phyloP scores from a whole-genome alignment of 1,140 invertebrate species.

The Drosophila saltans region DNA sequence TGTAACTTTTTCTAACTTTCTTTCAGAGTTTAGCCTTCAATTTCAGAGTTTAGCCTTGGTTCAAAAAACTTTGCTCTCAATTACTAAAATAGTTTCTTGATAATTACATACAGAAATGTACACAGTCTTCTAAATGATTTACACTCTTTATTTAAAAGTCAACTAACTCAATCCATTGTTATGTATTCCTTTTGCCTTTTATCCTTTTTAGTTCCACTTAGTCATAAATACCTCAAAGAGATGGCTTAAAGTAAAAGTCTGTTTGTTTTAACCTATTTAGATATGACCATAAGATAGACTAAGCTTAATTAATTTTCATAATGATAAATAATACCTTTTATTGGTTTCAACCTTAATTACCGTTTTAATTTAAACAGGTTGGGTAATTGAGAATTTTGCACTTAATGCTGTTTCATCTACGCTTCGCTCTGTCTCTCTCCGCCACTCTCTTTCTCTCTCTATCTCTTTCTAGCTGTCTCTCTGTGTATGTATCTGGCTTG shows the following conservation, averaged over 20 bases:
- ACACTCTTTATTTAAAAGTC: no score
- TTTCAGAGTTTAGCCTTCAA: no score
- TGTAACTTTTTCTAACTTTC: no score
- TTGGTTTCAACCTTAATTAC: neutral
- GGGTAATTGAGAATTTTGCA: slow-evolving; percentile 7
- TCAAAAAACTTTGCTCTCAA: no score
- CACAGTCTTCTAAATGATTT: no score
- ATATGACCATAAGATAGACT: neutral
- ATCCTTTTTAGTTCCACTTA: no score
- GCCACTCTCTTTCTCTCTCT: neutral
- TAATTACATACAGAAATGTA: no score
- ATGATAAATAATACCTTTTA: slow-evolving; percentile 1
- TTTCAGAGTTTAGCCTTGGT: no score
- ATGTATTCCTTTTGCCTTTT: no score
- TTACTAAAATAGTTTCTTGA: no score
- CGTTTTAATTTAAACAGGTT: slow-evolving; percentile 4
- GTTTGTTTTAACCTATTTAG: neutral
- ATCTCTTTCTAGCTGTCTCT: neutral
- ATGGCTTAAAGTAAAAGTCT: neutral
- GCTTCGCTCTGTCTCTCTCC: neutral
- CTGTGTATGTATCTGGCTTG: neutral
- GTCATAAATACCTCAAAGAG: neutral
- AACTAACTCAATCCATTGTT: no score
- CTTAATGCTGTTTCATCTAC: neutral
- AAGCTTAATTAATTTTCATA: slow-evolving; percentile 8